Evolutionary conservation across 2,113 vertebrate species (phyloP), one percentile per base, ranked within the genome.

Genomic region (Nesoenas mayeri): DNA sequence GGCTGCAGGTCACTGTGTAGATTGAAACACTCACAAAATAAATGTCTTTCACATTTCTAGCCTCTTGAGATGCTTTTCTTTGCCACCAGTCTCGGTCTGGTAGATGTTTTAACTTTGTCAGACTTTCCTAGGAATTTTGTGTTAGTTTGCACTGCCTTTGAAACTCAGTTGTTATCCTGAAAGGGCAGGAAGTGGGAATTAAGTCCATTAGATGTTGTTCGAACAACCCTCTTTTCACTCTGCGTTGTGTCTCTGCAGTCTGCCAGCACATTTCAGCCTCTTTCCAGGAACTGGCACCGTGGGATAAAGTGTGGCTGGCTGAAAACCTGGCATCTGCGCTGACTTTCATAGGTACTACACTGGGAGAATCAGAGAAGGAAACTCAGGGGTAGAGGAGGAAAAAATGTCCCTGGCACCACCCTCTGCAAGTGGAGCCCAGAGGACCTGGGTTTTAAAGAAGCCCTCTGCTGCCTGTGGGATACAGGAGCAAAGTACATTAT

Each of bases 201-300:
- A 96, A 95, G 65, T 91, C 90, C 75, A 86, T 91, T 96, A 88
- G 82, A 92, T 24, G 84, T 44, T 95, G 77, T 96, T 93, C 88
- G 95, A 96, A 96, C 93, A 94, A 95, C 90, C 88, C 75, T 60
- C 90, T 96, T 96, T 96, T 96, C 85, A 96, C 34, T 86, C 82
- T 2, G 5, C 0, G 0, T 84, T 93, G 72, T 91, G 85, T 86
- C 90, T 78, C 60, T 84, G 79, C 57, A 65, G 83, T 61, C 62
- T 96, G 92, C 90, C 95, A 95, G 82, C 57, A 74, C 79, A 84
- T 83, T 96, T 91, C 90, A 92, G 90, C 42, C 82, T 96, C 90
- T 94, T 96, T 97, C 95, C 93, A 95, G 83, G 90, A 96, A 88
- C 75, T 97, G 93, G 92, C 95, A 94, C 48, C 6, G 17, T 1